These are phyloP conservation scores for Callocephalon fimbriatum DNA, from an alignment of 2,113 vertebrate species.

Conservation along the genomic window DNA sequence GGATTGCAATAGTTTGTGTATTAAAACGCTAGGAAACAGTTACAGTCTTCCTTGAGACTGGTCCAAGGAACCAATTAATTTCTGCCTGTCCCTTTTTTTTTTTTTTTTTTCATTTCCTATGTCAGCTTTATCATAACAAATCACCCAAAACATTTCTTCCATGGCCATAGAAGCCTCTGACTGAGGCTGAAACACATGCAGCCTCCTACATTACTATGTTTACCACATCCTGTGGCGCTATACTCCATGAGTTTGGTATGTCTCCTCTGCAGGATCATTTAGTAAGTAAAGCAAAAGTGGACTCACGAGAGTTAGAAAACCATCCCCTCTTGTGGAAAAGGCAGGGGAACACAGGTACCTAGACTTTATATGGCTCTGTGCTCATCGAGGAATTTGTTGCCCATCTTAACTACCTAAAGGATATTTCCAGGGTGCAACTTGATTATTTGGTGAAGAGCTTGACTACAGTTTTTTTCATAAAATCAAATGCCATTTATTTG, in stretches of 20 bases:
- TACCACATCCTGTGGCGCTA: conserved; percentile 7
- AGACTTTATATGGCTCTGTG: background rate
- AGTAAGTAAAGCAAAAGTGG: background rate
- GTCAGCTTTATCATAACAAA: background rate
- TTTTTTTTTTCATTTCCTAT: background rate
- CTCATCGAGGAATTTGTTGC: background rate
- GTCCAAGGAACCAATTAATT: background rate
- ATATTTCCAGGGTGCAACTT: background rate
- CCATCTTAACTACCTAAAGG: background rate
- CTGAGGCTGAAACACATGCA: background rate
- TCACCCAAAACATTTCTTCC: background rate
- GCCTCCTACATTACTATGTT: background rate
- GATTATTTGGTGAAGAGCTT: background rate
- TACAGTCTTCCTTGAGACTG: background rate
- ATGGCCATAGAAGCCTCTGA: background rate
- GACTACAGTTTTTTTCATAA: background rate
- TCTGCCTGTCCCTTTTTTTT: background rate
- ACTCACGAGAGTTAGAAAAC: background rate
- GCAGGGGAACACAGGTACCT: background rate
- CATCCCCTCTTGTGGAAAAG: background rate
- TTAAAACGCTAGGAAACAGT: background rate
- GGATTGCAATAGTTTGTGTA: background rate
- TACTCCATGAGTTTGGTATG: background rate
- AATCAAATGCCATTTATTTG: background rate
- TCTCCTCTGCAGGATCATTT: conserved; percentile 34